Evolutionary conservation across 2,888 invertebrate species (phyloP).

Genomic region (Machimus atricapillus): DNA sequence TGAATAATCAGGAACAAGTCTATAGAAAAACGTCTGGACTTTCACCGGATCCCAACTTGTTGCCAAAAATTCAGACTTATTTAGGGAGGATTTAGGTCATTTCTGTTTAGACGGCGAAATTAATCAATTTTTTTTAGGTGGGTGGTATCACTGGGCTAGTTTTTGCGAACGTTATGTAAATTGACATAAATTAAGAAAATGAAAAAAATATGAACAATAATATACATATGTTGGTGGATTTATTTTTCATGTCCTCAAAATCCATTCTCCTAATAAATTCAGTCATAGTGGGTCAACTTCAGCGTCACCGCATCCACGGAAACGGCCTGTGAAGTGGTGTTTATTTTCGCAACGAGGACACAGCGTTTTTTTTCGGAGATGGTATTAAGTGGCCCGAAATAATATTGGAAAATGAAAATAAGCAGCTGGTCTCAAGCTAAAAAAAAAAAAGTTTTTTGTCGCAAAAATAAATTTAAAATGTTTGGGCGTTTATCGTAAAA

Average conservation of each 20-base stretch:
- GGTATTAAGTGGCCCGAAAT: background rate
- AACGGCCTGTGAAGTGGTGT: background rate
- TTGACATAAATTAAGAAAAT: background rate
- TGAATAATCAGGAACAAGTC: background rate
- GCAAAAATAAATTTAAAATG: background rate
- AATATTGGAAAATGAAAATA: background rate
- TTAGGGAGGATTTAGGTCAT: background rate
- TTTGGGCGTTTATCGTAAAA: background rate
- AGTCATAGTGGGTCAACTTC: background rate
- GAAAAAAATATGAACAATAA: background rate
- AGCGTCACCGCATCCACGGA: background rate
- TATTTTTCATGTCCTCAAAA: background rate
- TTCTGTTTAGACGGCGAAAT: background rate
- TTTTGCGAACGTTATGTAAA: background rate
- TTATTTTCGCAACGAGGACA: slow-evolving; percentile 6
- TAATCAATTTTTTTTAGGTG: background rate
- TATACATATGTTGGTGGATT: background rate
- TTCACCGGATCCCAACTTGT: background rate
- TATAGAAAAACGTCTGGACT: background rate
- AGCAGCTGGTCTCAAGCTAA: background rate
- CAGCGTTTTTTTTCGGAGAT: background rate
- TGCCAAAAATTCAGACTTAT: background rate
- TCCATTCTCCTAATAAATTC: background rate
- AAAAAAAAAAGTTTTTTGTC: background rate
- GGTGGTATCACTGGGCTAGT: background rate